Conservation (phyloP, 2,113 vertebrate species). For the Mesoclemmys tuberculata region DNA sequence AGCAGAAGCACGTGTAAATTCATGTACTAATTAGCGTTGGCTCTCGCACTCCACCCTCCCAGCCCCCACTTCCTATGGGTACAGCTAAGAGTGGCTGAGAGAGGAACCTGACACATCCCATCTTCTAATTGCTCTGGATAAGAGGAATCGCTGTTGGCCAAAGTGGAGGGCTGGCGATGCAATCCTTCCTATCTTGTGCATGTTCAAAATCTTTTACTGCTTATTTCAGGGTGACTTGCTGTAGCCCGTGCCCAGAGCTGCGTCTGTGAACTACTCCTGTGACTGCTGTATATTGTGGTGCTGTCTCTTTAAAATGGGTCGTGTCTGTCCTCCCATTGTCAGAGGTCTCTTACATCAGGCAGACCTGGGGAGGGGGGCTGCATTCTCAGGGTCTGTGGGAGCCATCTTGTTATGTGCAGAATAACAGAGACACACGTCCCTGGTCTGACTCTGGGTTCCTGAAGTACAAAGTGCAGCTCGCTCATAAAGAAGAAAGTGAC, state of each 20-base stretch:
- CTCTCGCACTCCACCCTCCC: no score
- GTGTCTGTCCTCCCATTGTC: not conserved
- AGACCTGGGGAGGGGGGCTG: not conserved
- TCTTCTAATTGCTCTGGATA: not conserved
- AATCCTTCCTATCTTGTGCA: not conserved
- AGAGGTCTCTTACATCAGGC: not conserved
- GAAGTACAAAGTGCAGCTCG: accelerated
- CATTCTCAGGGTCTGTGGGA: not conserved
- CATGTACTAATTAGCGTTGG: no score
- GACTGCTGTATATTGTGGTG: not conserved
- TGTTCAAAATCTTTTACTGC: not conserved
- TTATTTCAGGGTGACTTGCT: not conserved
- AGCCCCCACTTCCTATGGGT: not conserved
- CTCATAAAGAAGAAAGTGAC: not conserved
- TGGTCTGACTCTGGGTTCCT: not conserved
- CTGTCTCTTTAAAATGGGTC: not conserved
- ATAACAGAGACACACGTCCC: not conserved
- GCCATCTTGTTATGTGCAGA: not conserved
- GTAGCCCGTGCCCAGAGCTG: not conserved
- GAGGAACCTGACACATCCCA: not conserved
- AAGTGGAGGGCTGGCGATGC: not conserved
- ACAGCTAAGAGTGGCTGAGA: not conserved
- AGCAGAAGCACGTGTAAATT: not conserved
- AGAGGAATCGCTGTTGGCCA: not conserved
- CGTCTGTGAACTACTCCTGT: not conserved